Conservation (phyloP, 2,888 invertebrate genomes). For the Sipunculus nudus region DNA sequence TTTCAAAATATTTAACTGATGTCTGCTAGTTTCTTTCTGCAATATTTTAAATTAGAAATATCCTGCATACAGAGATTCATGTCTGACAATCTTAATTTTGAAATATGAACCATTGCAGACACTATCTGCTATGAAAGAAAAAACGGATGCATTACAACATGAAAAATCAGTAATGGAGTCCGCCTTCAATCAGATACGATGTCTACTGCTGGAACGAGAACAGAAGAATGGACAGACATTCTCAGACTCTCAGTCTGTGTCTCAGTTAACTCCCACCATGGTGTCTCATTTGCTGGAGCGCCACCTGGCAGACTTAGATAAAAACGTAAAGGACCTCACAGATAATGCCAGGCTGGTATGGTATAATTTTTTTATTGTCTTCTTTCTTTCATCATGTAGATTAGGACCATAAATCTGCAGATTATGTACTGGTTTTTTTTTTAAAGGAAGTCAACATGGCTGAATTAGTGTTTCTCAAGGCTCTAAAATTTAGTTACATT, state of each 20-base stretch:
- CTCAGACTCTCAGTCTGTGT: slow-evolving; percentile 52
- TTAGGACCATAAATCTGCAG: not conserved
- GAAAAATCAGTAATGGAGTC: no score
- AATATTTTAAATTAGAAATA: no score
- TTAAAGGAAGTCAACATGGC: no score
- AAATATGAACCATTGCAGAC: slow-evolving; percentile 34
- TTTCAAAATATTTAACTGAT: no score
- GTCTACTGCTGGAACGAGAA: slow-evolving; percentile 50
- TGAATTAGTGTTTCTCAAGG: no score
- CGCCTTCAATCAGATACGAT: slow-evolving; percentile 50
- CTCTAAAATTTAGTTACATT: no score
- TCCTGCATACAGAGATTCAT: not conserved
- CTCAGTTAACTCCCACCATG: slow-evolving; percentile 49
- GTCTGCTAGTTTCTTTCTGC: no score
- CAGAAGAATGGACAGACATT: slow-evolving; percentile 48
- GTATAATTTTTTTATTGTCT: not conserved
- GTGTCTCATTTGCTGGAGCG: slow-evolving; percentile 55
- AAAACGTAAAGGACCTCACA: slow-evolving; percentile 43
- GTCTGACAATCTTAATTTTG: not conserved
- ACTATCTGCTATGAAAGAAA: slow-evolving; percentile 33
- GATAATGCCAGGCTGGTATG: slow-evolving; percentile 48
- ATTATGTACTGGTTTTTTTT: no score
- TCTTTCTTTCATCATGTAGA: no score
- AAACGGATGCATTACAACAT: slow-evolving; percentile 18
- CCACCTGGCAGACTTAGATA: slow-evolving; percentile 52